These are phyloP conservation scores for Vicugna pacos DNA, from an alignment of 2,113 vertebrate genomes.

Conservation along the genomic window DNA sequence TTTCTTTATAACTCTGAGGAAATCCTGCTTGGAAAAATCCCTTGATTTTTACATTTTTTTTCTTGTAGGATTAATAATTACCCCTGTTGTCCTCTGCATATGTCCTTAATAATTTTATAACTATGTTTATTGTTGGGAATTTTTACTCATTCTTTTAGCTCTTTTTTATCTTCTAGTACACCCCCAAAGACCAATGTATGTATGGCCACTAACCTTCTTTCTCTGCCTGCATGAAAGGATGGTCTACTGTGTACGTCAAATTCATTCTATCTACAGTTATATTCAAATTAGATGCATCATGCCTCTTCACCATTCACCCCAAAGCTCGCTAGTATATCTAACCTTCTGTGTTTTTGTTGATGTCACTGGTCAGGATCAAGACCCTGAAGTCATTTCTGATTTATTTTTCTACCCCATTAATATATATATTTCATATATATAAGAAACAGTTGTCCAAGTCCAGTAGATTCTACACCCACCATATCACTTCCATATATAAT, in stretches of 20 bases:
- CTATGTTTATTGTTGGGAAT: neutral
- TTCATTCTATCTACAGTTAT: neutral
- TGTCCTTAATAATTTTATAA: neutral
- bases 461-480: neutral
- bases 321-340: neutral
- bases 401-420: neutral
- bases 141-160: neutral
- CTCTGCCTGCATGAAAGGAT: neutral
- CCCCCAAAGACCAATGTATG: neutral
- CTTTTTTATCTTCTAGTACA: neutral
- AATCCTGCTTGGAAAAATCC: neutral
- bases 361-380: neutral
- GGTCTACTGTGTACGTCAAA: neutral
- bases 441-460: neutral
- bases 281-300: neutral
- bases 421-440: no score
- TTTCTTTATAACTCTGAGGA: neutral
- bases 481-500: neutral
- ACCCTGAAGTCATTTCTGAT: neutral
- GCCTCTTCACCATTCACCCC: neutral
- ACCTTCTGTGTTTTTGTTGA: neutral
- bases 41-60: neutral
- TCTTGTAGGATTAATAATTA: neutral
- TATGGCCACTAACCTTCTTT: neutral
- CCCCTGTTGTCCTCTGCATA: accelerated